phyloP scores from a whole-genome alignment of 2,113 vertebrate species.

The Psophia crepitans region DNA sequence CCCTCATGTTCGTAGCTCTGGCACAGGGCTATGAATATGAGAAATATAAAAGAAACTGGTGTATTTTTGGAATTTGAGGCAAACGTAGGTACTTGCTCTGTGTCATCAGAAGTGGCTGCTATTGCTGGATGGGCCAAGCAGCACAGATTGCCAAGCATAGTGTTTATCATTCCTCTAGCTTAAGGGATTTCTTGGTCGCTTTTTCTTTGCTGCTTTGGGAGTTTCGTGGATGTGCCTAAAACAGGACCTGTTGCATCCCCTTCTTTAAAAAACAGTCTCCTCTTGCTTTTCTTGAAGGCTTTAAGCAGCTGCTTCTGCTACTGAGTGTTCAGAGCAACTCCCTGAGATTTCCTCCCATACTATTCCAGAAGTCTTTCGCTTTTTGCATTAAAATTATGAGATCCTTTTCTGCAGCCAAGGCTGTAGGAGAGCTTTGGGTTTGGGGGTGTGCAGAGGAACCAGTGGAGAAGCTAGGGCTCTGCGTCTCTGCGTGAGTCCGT shows the following conservation, averaged over 20 bases:
- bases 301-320: background rate
- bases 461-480: background rate
- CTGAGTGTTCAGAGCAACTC: background rate
- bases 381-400: background rate
- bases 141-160: background rate
- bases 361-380: background rate
- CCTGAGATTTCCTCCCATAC: background rate
- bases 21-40: background rate
- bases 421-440: rapidly evolving
- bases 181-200: background rate
- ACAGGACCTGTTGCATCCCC: background rate
- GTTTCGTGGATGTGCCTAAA: background rate
- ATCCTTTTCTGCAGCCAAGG: background rate
- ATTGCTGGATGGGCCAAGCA: background rate
- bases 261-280: background rate
- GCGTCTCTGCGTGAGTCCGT: rapidly evolving
- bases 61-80: background rate
- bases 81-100: background rate
- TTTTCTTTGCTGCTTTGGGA: background rate
- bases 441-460: background rate
- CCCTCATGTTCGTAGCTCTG: background rate
- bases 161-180: background rate
- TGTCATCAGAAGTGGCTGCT: background rate
- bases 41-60: background rate
- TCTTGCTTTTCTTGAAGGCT: background rate